Percentiles rank a stretch among this genome's conserved stretches.
These are phyloP conservation scores for Therioaphis trifolii DNA, from an alignment of 2,888 invertebrate species.

Conservation along the genomic window DNA sequence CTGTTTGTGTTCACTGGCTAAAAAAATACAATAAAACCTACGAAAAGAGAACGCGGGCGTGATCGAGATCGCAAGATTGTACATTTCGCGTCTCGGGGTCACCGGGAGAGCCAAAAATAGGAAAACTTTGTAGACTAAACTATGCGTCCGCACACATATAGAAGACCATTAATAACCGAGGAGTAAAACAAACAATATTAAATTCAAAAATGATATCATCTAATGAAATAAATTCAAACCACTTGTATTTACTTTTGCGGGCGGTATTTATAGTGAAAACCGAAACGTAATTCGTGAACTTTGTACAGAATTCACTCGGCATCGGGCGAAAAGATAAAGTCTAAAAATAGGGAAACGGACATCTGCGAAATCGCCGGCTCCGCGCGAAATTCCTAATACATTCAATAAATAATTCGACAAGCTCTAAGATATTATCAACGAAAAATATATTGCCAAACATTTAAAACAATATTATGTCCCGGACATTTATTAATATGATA, in stretches of 20 bases:
- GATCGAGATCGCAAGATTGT: conserved; percentile 12
- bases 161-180: neutral
- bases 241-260: conserved; percentile 27
- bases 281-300: conserved; percentile 26
- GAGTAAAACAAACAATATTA: conserved; percentile 29
- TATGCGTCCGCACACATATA: neutral
- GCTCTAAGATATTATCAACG: no score
- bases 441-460: no score
- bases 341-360: conserved; percentile 14
- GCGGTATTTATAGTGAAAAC: conserved; percentile 34
- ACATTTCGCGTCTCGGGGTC: neutral
- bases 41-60: neutral
- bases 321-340: conserved; percentile 22
- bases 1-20: neutral
- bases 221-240: conserved; percentile 40
- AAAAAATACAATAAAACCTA: neutral
- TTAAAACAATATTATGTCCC: no score
- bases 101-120: conserved; percentile 7
- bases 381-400: no score
- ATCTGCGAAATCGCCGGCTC: no score
- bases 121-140: conserved; percentile 42
- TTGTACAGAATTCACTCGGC: neutral
- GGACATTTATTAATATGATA: no score
- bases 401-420: no score
- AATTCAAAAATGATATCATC: conserved; percentile 31